These are phyloP conservation scores for Dicerorhinus sumatrensis DNA, from an alignment of 2,113 vertebrate genomes.

Conservation along the genomic window DNA sequence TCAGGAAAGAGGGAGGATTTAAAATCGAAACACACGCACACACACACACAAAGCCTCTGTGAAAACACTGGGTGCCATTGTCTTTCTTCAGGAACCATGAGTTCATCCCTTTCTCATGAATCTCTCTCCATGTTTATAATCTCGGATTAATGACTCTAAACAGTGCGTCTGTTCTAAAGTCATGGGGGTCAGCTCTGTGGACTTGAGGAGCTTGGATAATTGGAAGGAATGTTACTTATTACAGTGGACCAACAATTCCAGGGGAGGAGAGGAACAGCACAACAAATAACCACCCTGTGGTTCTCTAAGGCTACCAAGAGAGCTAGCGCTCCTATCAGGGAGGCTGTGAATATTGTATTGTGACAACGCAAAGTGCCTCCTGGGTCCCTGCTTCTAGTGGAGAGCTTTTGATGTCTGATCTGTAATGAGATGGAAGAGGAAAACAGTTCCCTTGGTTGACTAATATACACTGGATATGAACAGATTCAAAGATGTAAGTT, in stretches of 20 bases:
- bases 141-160: conserved; percentile 79
- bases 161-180: conserved; percentile 57
- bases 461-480: conserved; percentile 30
- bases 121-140: conserved; percentile 73
- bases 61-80: conserved; percentile 42
- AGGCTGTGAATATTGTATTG: conserved; percentile 39
- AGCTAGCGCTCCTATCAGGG: conserved; percentile 42
- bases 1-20: neutral
- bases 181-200: conserved; percentile 65
- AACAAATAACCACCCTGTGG: conserved; percentile 43
- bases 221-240: conserved; percentile 74
- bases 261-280: neutral
- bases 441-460: conserved; percentile 68
- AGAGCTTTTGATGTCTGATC: conserved; percentile 61
- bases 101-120: conserved; percentile 82
- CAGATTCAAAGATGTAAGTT: conserved; percentile 61
- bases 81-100: conserved; percentile 40
- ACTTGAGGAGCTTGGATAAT: conserved; percentile 72
- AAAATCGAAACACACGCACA: neutral
- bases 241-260: conserved; percentile 55
- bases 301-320: conserved; percentile 34
- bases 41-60: neutral
- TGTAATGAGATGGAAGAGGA: conserved; percentile 61
- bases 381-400: conserved; percentile 43
- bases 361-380: conserved; percentile 73